A percentile compares a stretch with the other conserved stretches of the same genome.
Evolutionary conservation across 2,888 invertebrate species (phyloP).

Genomic region (Carcina quercana): DNA sequence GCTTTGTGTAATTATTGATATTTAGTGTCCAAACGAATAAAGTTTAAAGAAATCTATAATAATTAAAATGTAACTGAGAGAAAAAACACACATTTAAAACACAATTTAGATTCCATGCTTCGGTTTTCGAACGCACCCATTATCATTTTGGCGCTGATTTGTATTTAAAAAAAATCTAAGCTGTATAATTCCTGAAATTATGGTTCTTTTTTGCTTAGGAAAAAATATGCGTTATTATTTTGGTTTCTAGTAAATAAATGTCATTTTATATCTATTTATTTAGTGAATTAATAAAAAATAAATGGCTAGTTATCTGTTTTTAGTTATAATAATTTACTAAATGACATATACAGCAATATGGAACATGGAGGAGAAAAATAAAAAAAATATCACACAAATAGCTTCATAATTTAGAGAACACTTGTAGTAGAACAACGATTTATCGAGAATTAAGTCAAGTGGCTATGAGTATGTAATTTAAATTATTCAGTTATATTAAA

Average conservation of each 20-base stretch:
- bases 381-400: constrained; percentile 11
- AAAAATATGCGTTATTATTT: constrained; percentile 35
- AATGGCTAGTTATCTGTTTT: constrained; percentile 15
- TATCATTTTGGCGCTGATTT: constrained; percentile 44
- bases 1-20: constrained; percentile 72
- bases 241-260: constrained; percentile 51
- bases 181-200: constrained; percentile 45
- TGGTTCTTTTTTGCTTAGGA: constrained; percentile 36
- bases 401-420: constrained; percentile 14
- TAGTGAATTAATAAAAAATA: constrained; percentile 44
- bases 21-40: constrained; percentile 63
- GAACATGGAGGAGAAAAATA: constrained; percentile 3
- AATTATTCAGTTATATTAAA: too few relatives aligned
- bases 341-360: constrained; percentile 9
- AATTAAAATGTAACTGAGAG: constrained; percentile 32
- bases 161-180: constrained; percentile 26
- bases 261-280: constrained; percentile 65
- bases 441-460: too few relatives aligned
- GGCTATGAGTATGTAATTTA: too few relatives aligned
- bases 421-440: too few relatives aligned
- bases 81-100: constrained; percentile 16
- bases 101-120: constrained; percentile 42
- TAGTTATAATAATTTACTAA: constrained; percentile 8
- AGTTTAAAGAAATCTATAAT: constrained; percentile 27
- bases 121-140: constrained; percentile 44